Evolutionary conservation across 2,113 vertebrate species (phyloP).

Genomic region (Trematocara macrostoma): DNA sequence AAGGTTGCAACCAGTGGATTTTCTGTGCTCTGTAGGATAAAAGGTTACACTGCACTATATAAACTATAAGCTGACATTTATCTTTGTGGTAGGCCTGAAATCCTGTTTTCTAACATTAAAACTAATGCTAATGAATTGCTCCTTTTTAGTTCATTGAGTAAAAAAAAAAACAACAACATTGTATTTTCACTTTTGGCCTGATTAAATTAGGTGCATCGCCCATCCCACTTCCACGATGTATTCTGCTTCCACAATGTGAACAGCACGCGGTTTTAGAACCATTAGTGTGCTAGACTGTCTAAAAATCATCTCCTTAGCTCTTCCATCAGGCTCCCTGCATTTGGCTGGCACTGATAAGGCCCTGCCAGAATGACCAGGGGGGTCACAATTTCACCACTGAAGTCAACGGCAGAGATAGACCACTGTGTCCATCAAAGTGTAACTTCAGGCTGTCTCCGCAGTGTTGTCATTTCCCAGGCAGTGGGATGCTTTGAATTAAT

Average conservation of each 20-base stretch:
- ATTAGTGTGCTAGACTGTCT: conserved; percentile 27
- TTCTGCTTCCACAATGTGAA: conserved; percentile 16
- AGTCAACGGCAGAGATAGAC: conserved; percentile 60
- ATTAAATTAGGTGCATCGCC: neutral
- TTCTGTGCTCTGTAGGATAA: conserved; percentile 40
- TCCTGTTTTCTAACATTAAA: conserved; percentile 13
- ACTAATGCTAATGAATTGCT: conserved; percentile 2
- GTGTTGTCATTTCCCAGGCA: conserved; percentile 56
- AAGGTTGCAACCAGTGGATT: conserved; percentile 57
- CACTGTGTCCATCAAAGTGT: conserved; percentile 68
- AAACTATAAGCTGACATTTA: conserved; percentile 53
- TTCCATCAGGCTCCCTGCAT: conserved; percentile 44
- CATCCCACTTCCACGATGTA: neutral
- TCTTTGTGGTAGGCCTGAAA: neutral
- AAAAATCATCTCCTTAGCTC: conserved; percentile 48
- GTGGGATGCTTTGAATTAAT: conserved; percentile 63
- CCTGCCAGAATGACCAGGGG: conserved; percentile 47
- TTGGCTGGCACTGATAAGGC: conserved; percentile 60
- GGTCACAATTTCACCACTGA: conserved; percentile 58
- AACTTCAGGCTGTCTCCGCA: conserved; percentile 63
- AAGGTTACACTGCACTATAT: conserved; percentile 37
- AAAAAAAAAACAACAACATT: neutral
- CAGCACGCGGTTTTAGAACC: conserved; percentile 13
- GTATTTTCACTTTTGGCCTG: neutral
- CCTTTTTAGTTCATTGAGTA: neutral